phyloP scores from a whole-genome alignment of 2,113 vertebrate genomes.

The Aythya baeri region DNA sequence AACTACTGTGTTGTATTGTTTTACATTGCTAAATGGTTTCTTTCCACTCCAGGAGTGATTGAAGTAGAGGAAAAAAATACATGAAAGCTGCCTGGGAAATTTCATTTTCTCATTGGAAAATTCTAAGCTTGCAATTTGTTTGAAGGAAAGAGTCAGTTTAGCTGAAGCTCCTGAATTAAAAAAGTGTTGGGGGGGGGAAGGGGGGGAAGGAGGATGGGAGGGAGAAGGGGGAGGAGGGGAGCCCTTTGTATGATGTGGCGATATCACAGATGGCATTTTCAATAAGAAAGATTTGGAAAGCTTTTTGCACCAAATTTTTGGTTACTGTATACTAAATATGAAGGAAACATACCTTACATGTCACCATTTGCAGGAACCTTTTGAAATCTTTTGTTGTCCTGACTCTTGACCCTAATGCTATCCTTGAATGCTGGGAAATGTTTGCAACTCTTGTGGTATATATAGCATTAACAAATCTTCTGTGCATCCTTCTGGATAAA shows the following conservation, averaged over 20 bases:
- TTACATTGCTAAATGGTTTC: slow-evolving; percentile 6
- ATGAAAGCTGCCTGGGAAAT: not conserved
- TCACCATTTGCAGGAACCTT: not conserved
- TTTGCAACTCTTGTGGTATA: not conserved
- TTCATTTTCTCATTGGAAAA: slow-evolving; percentile 19
- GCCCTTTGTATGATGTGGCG: not conserved
- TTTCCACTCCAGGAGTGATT: slow-evolving; percentile 22
- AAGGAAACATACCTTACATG: not conserved
- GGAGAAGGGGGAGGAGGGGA: not conserved
- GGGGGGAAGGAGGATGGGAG: not conserved
- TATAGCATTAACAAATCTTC: not conserved
- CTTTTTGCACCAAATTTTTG: not conserved
- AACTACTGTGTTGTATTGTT: slow-evolving; percentile 20
- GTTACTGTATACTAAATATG: not conserved
- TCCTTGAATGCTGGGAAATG: not conserved
- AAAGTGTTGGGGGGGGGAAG: not conserved
- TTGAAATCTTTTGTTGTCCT: not conserved
- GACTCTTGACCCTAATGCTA: not conserved
- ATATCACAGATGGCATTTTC: not conserved
- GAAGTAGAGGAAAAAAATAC: not conserved
- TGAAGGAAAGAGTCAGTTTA: not conserved
- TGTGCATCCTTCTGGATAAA: not conserved
- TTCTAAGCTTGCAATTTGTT: not conserved
- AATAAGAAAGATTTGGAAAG: not conserved
- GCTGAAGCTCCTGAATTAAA: not conserved